Evolutionary conservation across 2,888 invertebrate genomes (phyloP).

Genomic region (Drosophila emarginata): DNA sequence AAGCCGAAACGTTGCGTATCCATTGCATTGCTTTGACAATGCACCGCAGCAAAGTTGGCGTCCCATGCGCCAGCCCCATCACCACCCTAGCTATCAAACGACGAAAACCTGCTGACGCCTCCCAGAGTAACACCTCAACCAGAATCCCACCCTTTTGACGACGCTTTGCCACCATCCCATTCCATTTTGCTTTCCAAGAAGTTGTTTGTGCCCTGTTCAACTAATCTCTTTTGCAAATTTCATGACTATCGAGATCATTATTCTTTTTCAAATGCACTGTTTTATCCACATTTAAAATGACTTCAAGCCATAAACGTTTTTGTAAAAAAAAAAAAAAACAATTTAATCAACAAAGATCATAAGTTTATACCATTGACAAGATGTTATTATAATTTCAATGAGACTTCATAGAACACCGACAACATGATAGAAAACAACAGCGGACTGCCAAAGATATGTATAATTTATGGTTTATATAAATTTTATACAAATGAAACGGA

Average conservation of each 20-base stretch:
- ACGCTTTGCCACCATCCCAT: background rate
- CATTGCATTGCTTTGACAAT: conserved; percentile 24
- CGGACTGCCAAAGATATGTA: too few relatives aligned
- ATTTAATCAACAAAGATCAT: too few relatives aligned
- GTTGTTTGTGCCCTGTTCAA: background rate
- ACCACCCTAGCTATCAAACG: conserved; percentile 5
- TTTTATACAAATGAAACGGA: too few relatives aligned
- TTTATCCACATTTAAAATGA: background rate
- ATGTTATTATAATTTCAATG: too few relatives aligned
- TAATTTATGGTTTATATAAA: too few relatives aligned
- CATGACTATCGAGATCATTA: background rate
- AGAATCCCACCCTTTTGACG: background rate
- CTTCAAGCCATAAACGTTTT: background rate
- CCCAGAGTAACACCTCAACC: background rate
- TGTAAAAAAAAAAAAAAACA: too few relatives aligned
- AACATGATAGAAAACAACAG: too few relatives aligned
- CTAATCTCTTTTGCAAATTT: background rate
- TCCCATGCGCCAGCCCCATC: background rate
- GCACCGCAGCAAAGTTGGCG: background rate
- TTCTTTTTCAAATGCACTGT: background rate
- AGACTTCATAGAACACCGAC: too few relatives aligned
- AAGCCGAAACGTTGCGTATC: conserved; percentile 37
- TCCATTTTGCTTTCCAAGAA: background rate
- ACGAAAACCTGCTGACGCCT: background rate
- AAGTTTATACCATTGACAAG: too few relatives aligned